Percentiles rank a stretch among this genome's conserved stretches.
Conservation (phyloP, 2,113 vertebrate genomes). For the Phrynocephalus versicolor region DNA sequence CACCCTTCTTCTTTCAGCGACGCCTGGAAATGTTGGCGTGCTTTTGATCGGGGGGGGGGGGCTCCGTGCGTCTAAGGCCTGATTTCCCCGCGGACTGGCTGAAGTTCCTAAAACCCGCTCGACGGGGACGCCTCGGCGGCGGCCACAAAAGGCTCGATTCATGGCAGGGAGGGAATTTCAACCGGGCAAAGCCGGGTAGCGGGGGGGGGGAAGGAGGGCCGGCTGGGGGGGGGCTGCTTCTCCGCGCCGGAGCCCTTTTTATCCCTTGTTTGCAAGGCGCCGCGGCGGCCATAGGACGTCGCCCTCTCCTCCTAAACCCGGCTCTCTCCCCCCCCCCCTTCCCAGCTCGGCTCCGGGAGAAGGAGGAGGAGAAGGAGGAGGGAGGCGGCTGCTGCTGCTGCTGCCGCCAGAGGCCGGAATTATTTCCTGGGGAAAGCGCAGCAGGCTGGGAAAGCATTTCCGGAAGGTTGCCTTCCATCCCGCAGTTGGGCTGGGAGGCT, state of each 20-base stretch:
- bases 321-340: neutral
- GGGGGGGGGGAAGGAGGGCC: too few species aligned
- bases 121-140: neutral
- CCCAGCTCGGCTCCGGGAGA: neutral
- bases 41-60: too few species aligned
- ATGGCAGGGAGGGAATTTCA: too few species aligned
- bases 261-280: neutral
- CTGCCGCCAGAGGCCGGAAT: constrained; percentile 43
- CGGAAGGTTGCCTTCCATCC: constrained; percentile 66
- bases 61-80: too few species aligned
- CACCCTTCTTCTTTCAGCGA: too few species aligned
- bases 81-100: too few species aligned
- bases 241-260: neutral
- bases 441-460: constrained; percentile 58
- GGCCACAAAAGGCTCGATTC: neutral
- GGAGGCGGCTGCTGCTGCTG: neutral
- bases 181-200: too few species aligned
- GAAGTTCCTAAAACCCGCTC: neutral
- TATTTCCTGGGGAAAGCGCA: constrained; percentile 63
- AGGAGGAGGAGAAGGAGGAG: neutral
- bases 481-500: constrained; percentile 57
- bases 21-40: too few species aligned
- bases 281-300: neutral
- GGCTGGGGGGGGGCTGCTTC: too few species aligned
- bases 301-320: neutral